Percentiles rank a stretch among this genome's conserved stretches.
Evolutionary conservation across 2,113 vertebrate genomes (phyloP).

Genomic region (Myotis lucifugus): DNA sequence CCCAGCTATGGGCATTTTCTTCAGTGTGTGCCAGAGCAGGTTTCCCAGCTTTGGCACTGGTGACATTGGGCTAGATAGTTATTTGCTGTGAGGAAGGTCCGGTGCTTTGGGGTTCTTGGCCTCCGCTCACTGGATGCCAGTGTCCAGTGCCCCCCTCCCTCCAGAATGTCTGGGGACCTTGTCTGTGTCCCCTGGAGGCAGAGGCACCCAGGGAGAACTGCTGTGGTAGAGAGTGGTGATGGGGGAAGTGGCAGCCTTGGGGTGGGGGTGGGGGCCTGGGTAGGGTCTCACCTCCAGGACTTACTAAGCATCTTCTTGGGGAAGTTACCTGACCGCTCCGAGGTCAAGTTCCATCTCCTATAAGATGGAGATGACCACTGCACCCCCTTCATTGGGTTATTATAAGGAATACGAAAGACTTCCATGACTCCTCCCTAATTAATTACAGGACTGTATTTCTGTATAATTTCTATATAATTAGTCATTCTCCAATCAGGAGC

Average conservation of each 20-base stretch:
- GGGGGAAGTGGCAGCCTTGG: not conserved
- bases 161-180: not conserved
- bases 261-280: not conserved
- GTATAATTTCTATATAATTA: not conserved
- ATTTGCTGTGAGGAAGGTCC: not conserved
- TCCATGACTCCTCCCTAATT: not conserved
- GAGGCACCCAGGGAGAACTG: not conserved
- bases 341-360: not conserved
- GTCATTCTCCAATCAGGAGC: not conserved
- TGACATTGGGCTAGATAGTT: not conserved
- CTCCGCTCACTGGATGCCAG: not conserved
- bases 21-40: no score
- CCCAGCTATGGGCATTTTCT: not conserved
- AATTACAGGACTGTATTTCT: not conserved
- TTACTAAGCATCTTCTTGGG: not conserved
- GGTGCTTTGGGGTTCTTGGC: not conserved
- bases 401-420: not conserved
- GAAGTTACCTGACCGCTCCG: not conserved
- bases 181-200: not conserved
- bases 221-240: no score
- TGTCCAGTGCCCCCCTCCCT: no score
- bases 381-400: not conserved
- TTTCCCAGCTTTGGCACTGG: not conserved
- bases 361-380: not conserved
- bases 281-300: not conserved